Base-by-base conservation (phyloP, 2,888 invertebrate species). In the Torymus tubicola region DNA sequence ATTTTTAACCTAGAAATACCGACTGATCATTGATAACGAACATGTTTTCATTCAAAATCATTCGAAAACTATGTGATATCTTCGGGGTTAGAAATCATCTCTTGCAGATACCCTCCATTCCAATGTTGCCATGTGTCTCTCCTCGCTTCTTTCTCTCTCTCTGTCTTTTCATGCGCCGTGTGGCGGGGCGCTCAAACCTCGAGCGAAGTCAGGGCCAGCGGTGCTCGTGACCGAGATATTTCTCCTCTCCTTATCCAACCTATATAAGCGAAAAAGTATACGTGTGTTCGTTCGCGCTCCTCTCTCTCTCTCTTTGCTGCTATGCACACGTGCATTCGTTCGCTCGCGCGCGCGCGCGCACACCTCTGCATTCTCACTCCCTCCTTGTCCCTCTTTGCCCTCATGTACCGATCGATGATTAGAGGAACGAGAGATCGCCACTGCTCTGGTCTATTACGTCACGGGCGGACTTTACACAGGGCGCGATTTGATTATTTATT, bases 351-450 rank as follows among this genome's bases (percentile, higher is more conserved):
- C 2, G 4, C 8, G 42, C 42, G 31, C 57, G 57, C n/a, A 57
- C 82, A 70, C 50, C 83, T 80, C 80, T 84, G 84, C 80, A 77
- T 69, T 84, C 83, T 69, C 42, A 42, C 42, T 42, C 42, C 42
- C 42, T 31, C 31, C 31, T 5, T 31, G 4, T 42, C 10, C 42
- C 42, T 42, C 42, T 42, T 42, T 8, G 53, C 75, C 80, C 79
- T 80, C 80, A 1, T 42, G 80, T 84, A 83, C 83, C 84, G 84
- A 87, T 88, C 87, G 85, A 88, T 88, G 81, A 85, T 85, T 86
- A 80, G 81, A 84, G 78, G 75, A 64, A 42, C 16, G 53, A 64
- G 55, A 42, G 53, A 63, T 72, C 53, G 63, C 10, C 5, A 24
- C 18, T 2, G n/a, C 14, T 31, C 31, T 31, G 31, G 5, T 42